A percentile compares a stretch with the other conserved stretches of the same genome.
Conservation (phyloP, 2,888 invertebrate genomes). For the Eupithecia inturbata region DNA sequence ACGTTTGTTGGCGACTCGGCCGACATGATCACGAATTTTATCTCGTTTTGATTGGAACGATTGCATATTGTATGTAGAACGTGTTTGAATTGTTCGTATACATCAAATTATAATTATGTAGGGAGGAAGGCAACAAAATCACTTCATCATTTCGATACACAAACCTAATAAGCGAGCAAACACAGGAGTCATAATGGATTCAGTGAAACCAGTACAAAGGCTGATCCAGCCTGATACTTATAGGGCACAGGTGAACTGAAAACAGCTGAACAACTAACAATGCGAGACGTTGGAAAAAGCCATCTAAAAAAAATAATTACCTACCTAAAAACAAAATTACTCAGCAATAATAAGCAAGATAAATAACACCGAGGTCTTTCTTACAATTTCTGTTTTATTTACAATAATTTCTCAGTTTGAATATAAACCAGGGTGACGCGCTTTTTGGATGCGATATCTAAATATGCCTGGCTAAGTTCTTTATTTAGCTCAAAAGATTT, state of each 20-base stretch:
- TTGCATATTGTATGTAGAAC: background rate
- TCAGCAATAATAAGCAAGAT: no score
- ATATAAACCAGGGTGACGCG: no score
- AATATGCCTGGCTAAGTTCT: no score
- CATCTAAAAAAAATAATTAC: no score
- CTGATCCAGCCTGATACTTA: constrained; percentile 52
- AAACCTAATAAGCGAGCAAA: constrained; percentile 55
- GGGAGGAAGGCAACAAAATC: constrained; percentile 2
- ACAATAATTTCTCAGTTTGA: no score
- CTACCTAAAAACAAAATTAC: no score
- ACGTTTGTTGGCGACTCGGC: background rate
- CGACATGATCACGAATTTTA: background rate
- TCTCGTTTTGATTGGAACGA: background rate
- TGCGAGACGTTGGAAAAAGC: no score
- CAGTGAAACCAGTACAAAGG: constrained; percentile 61
- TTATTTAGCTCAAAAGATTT: no score
- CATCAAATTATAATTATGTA: background rate
- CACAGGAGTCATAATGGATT: constrained; percentile 59
- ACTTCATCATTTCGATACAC: constrained; percentile 51
- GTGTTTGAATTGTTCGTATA: background rate
- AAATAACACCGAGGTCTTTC: no score
- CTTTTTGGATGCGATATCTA: no score
- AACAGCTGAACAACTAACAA: constrained; percentile 8
- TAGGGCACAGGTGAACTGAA: constrained; percentile 21
- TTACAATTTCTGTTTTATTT: no score